Percentiles rank a stretch among this genome's conserved stretches.
These are phyloP conservation scores for Parazoanthus darwini DNA, from an alignment of 92 coral and sea anemone species.

Conservation along the genomic window DNA sequence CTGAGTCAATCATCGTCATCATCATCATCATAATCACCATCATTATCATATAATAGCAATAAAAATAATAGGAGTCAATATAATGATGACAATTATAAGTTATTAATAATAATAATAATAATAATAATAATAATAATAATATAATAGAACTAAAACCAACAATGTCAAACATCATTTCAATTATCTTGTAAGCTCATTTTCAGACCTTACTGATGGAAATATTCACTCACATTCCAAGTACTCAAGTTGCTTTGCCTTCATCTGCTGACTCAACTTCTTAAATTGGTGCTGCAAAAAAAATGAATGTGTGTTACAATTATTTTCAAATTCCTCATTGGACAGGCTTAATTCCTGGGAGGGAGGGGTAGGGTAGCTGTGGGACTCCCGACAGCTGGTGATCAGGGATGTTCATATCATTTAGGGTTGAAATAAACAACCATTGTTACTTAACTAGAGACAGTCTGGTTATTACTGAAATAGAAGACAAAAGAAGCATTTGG, in stretches of 20 bases:
- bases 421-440: no score
- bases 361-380: no score
- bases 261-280: slow-evolving; percentile 15
- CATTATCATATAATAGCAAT: not conserved
- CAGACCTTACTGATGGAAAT: not conserved
- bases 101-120: not conserved
- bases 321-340: no score
- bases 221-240: slow-evolving; percentile 26
- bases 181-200: not conserved
- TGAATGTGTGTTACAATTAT: not conserved
- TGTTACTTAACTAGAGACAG: no score
- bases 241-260: slow-evolving; percentile 10
- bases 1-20: not conserved
- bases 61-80: not conserved
- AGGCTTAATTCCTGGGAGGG: no score
- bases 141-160: no score
- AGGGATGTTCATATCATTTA: no score
- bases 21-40: not conserved
- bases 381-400: no score
- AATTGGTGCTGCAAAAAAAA: slow-evolving; percentile 21
- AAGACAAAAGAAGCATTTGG: no score
- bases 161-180: no score
- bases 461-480: no score
- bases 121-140: not conserved
- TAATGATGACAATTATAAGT: not conserved